Base-by-base conservation (phyloP, 2,113 vertebrate species). In the Poecile atricapillus region DNA sequence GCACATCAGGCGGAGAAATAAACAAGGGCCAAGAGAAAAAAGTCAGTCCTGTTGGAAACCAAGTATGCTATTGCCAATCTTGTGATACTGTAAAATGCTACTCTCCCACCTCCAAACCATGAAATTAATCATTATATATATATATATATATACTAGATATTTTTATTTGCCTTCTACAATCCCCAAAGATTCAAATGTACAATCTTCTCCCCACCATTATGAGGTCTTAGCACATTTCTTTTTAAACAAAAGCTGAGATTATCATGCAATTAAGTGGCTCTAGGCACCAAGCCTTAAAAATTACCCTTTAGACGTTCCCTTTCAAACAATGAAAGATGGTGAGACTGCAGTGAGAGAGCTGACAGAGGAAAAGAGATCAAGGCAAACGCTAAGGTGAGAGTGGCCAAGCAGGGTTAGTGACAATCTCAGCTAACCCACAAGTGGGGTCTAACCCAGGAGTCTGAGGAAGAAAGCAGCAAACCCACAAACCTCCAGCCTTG, bases 1-100 rank as follows among this genome's bases (percentile, higher is more conserved):
- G 89, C 53, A 92, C 88, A 95, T 89, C 88, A 60, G 16, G 37
- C 92, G 94, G 93, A 92, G 83, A 96, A 96, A 89, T 62, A 95
- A 95, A 93, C 47, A 86, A 88, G 83, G 64, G 64, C 90, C 82
- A 87, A 85, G 49, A 87, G 83, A 78, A 94, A 81, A 90, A 95
- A 92, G 44, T 53, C 79, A 75, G 56, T 62, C 49, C 68, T 69
- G 31, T 27, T 90, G 90, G 80, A 94, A 95, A 88, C 62, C 49
- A 69, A 25, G 6, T 33, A 46, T 2, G 0, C 19, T 43, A 12
- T 47, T 77, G 87, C 82, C 92, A 95, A 15, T 35, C 65, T 84
- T 81, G 37, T 4, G 2, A 87, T 87, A 68, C 39, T 10, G 7
- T 92, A 59, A 88, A 87, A 80, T 2, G 1, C 17, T 70, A 19